Base-by-base conservation (phyloP, 2,113 vertebrate species). In the Probosciger aterrimus region DNA sequence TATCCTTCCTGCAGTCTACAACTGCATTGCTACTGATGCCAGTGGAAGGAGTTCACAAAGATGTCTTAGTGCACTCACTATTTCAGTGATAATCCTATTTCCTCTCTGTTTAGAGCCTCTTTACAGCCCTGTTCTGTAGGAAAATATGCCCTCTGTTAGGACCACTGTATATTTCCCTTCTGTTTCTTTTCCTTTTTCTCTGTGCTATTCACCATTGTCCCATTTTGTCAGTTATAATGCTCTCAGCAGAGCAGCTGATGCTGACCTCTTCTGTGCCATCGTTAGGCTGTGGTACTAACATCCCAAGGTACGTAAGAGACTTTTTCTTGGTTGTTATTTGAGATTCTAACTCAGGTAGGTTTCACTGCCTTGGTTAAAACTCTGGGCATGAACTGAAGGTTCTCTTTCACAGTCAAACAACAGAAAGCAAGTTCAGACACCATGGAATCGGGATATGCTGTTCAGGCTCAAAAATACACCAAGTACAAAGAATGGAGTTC, bases 281-380 rank as follows among this genome's bases (percentile, higher is more conserved):
- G 78, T 88, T 93, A 55, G 49, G 37, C 90, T 90, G 81, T 83
- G 64, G 64, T 78, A 25, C 73, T 86, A 86, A 25, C 76, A 92
- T 75, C 25, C 90, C 39, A 37, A 68, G 62, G 79, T 17, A 86
- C 68, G 84, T 33, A 75, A 79, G 67, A 37, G 92, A 53, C 60
- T 84, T 94, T 78, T 82, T 94, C 68, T 94, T 74, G 60, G 73
- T 75, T 63, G 28, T 73, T 90, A 70, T 55, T 86, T 86, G 68
- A 94, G 68, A 81, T 93, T 90, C 43, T 86, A 41, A 82, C 80
- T 86, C 11, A 2, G 33, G 79, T 74, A 71, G 64, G 55, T 80
- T 86, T 93, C 30, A 18, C 33, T 80, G 93, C 64, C 75, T 90
- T 93, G 90, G 82, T 91, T 93, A 95, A 95, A 93, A 90, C 86